Base-by-base conservation (phyloP, 2,113 vertebrate genomes). In the Garra rufa region DNA sequence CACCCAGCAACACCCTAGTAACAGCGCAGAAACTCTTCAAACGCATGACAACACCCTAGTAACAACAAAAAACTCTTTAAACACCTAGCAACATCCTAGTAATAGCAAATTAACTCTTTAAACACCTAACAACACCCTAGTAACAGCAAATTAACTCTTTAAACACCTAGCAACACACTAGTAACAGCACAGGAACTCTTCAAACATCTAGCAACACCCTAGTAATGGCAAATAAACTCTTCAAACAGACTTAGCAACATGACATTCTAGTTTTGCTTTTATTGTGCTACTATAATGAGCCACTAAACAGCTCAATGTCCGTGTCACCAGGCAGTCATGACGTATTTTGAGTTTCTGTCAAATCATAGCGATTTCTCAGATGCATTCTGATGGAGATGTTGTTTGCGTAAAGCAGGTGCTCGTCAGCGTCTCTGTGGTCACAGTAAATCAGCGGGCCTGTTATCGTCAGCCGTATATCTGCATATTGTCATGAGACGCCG, bases 381-480 rank as follows among this genome's bases (percentile, higher is more conserved):
- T 59, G 30, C 4, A 10, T 24, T n/a, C 3, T 34, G 19, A 24
- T 78, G 55, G 19, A 78, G 43, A 61, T 19, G 50, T 59, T 9
- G 81, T 77, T 59, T 52, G 30, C 21, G 10, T 81, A 50, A 50
- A 81, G 57, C 61, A 84, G 69, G 59, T 61, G 79, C 19, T 61
- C 9, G 15, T 57, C 67, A 82, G 59, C 50, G 41, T 38, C 82
- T 46, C 24, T 67, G 44, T 38, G 61, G 44, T 77, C 50, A 19
- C 63, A 81, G 50, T 86, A 83, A 88, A 86, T 85, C 46, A 63
- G 46, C 26, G 11, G 15, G 1, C 24, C 41, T 63, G 63, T 57
- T 74, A 44, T 46, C 34, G 19, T 52, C 9, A 78, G 17, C 44
- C 55, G n/a, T 83, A 81, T 86, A 71, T 88, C 70, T 90, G 44